phyloP scores from a whole-genome alignment of 2,113 vertebrate genomes.

The Tauraco erythrolophus region DNA sequence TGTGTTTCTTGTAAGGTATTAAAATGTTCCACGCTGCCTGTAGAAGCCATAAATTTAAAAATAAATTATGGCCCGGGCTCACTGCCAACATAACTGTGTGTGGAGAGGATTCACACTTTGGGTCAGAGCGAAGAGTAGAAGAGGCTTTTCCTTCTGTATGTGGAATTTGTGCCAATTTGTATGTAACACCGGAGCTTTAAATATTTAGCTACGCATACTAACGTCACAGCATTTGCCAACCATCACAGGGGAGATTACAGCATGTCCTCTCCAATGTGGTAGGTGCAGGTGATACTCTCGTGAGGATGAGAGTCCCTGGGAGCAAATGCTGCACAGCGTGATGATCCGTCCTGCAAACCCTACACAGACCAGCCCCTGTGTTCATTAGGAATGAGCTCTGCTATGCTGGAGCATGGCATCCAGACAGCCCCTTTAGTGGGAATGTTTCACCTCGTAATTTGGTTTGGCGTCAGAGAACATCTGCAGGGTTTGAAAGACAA shows the following conservation, averaged over 20 bases:
- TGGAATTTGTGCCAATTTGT: background rate
- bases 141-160: background rate
- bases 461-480: background rate
- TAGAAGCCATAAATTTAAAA: slow-evolving; percentile 13
- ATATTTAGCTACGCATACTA: background rate
- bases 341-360: background rate
- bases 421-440: background rate
- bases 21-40: background rate
- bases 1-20: background rate
- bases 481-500: background rate
- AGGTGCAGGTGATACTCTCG: background rate
- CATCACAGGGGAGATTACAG: background rate
- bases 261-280: background rate
- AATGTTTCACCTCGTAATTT: background rate
- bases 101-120: background rate
- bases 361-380: background rate
- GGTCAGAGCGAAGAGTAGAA: slow-evolving; percentile 3
- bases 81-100: background rate
- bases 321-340: background rate
- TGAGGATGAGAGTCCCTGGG: background rate
- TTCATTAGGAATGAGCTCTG: background rate
- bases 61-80: background rate
- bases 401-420: background rate
- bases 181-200: background rate
- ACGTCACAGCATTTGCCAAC: background rate